Conservation (phyloP, 2,888 invertebrate genomes). For the Epirrhoe tristata region DNA sequence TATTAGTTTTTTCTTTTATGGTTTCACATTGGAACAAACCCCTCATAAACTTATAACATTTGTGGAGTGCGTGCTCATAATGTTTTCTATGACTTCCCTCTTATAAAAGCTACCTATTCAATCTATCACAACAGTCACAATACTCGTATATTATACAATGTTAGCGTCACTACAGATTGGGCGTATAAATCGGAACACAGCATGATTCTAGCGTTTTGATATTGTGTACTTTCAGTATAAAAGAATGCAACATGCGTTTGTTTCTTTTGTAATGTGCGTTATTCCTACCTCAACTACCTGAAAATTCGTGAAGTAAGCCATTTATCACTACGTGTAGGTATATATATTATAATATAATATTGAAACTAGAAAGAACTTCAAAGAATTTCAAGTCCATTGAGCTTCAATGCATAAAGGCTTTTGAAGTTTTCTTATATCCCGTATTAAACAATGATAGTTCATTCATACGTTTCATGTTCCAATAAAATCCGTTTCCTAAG, state of each 20-base stretch:
- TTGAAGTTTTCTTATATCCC: not conserved
- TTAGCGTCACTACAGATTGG: not conserved
- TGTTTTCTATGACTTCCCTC: conserved; percentile 10
- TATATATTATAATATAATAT: no score
- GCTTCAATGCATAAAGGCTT: no score
- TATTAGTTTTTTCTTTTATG: no score
- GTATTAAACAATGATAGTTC: not conserved
- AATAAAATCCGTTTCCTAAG: not conserved
- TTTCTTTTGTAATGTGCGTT: no score
- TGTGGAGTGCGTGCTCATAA: not conserved
- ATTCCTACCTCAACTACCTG: no score
- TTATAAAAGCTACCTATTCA: conserved; percentile 12
- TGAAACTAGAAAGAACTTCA: no score
- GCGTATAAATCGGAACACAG: not conserved
- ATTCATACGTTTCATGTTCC: not conserved
- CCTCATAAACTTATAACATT: not conserved
- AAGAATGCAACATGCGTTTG: no score
- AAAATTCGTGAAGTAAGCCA: no score
- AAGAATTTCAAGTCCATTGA: no score
- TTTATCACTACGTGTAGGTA: no score
- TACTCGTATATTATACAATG: not conserved
- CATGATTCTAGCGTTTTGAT: not conserved
- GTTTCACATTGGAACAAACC: not conserved
- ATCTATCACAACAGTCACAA: conserved; percentile 12
- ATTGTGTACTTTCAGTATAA: no score